A percentile compares a stretch with the other conserved stretches of the same genome.
These are phyloP conservation scores for Oceanodroma leucorhoa DNA, from an alignment of 2,797 vertebrate genomes.

Conservation along the genomic window DNA sequence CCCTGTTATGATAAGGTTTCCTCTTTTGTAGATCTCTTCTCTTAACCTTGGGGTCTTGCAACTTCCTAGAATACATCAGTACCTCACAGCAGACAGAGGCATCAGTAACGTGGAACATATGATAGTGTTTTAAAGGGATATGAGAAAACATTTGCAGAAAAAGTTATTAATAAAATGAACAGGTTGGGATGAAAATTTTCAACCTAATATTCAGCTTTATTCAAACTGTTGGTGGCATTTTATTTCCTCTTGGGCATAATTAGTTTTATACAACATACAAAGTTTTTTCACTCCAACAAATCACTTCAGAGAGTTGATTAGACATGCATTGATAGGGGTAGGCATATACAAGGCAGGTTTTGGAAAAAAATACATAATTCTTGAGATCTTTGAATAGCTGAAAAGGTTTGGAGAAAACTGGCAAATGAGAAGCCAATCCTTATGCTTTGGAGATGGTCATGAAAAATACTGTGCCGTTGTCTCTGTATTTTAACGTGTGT, in stretches of 20 bases:
- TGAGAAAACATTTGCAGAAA: neutral
- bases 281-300: neutral
- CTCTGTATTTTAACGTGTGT: neutral
- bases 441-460: neutral
- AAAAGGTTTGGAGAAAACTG: neutral
- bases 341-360: neutral
- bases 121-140: neutral
- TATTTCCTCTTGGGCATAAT: neutral
- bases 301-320: neutral
- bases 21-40: neutral
- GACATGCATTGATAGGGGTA: neutral
- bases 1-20: neutral
- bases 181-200: neutral
- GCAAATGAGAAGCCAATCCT: neutral
- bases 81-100: neutral
- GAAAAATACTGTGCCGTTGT: neutral
- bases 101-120: neutral
- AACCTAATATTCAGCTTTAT: neutral
- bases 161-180: neutral
- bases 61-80: neutral
- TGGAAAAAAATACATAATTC: neutral
- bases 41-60: neutral
- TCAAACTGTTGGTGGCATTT: neutral
- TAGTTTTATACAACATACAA: neutral
- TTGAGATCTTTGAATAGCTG: neutral